Base-by-base conservation (phyloP, 2,888 invertebrate genomes). In the Hirtodrosophila alboralis region DNA sequence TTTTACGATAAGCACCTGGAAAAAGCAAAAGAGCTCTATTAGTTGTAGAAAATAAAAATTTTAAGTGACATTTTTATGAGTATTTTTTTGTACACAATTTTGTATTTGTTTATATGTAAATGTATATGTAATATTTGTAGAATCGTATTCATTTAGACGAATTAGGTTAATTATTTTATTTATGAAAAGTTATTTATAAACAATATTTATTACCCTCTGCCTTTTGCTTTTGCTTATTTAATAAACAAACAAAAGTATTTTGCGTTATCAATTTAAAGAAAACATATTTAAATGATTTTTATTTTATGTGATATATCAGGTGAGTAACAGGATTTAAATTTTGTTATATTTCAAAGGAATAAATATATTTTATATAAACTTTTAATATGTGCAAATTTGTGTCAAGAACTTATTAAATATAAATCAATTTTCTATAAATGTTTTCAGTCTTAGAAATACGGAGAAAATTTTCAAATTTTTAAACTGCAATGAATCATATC, bases 1-100 rank as follows among this genome's bases (percentile, higher is more conserved):
- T 75, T 79, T 72, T 53, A 65, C 64, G 61, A 77, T 79, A 69
- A 67, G 64, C 41, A 43, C 51, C 40, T 49, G 38, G 37, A 65
- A 38, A n/a, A 68, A 65, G 84, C 81, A 74, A 59, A 65, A 67
- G 79, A 84, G 79, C 84, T 78, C 77, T 81, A 79, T 84, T 79
- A 79, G 80, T 63, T 76, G 51, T 67, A 57, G 49, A 44, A 23
- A 5, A 41, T 44, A 53, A 44, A 23, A 5, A 41, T 44, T 58
- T 57, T 54, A 41, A 70, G 28, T 70, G 60, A 48, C 57, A 36
- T 58, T 56, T 79, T 76, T 69, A 69, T 44, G 69, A 74, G 54
- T 65, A 71, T 58, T 71, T 71, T n/a, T 52, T 47, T 48, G 34
- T 23, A 44, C 44, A 37, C 44, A 53, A 63, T 63, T 43, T 59